Base-by-base conservation (phyloP, 1,140 invertebrate genomes). In the Samia ricini region DNA sequence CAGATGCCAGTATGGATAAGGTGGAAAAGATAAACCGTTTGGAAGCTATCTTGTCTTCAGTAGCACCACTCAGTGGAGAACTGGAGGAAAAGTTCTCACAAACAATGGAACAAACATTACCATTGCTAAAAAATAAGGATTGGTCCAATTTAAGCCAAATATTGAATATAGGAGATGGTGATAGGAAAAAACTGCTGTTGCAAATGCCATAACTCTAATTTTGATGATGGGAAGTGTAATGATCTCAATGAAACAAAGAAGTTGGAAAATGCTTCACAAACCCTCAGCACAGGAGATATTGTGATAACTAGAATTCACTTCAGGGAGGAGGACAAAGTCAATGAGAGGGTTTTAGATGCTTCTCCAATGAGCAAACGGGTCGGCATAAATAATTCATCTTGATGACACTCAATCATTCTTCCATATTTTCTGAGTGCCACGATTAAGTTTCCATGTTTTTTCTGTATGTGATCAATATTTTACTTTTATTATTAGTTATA, bases 211-310 rank as follows among this genome's bases (percentile, higher is more conserved):
- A 89, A 81, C 29, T 69, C 77, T 24, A 74, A 64, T 65, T 76
- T 71, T 63, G 80, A 87, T 52, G 77, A 89, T 61, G 61, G 77
- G n/a, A 85, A 81, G 61, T 89, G 88, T 71, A 88, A 91, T 68
- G 88, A 91, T 87, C 68, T 85, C 83, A 78, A 72, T 79, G 79
- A 91, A 84, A 76, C 79, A 73, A 77, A 91, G 77, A 81, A 84
- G 63, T 64, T 67, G 4, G 88, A 89, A 77, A 93, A 93, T 22
- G 93, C 92, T 22, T 95, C 94, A 60, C 97, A 98, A 85, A 98
- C 97, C 1, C 88, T 97, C 15, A 97, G 96, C 76, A 98, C 97
- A n/a, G 97, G 97, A 56, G 97, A 98, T 85, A 96, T 98, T 81
- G 96, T 97, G 22, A 97, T 98, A 68, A 98, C 96, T 52, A 96